phyloP scores from a whole-genome alignment of 2,888 invertebrate genomes.

The Clivina fossor region DNA sequence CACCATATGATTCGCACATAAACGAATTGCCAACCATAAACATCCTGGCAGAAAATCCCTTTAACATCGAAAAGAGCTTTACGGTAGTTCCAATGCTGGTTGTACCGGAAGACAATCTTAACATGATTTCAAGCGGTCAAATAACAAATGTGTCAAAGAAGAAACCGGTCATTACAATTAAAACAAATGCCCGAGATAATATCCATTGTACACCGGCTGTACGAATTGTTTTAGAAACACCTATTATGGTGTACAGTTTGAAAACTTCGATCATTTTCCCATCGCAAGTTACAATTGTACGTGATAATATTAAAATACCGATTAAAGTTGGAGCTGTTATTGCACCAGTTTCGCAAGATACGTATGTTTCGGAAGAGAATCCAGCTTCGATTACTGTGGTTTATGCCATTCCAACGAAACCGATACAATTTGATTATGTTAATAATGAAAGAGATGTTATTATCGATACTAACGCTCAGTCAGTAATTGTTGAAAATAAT shows the following conservation, averaged over 20 bases:
- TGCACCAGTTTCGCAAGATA: constrained; percentile 49
- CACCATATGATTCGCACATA: constrained; percentile 36
- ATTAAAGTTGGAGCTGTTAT: constrained; percentile 53
- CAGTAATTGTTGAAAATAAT: constrained; percentile 50
- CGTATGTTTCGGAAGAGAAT: constrained; percentile 46
- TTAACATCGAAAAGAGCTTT: constrained; percentile 47
- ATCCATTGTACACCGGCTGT: constrained; percentile 53
- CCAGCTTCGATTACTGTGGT: constrained; percentile 51
- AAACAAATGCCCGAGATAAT: constrained; percentile 45
- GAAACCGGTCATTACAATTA: constrained; percentile 50
- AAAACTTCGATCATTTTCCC: constrained; percentile 53
- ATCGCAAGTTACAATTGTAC: constrained; percentile 49
- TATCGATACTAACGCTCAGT: constrained; percentile 44
- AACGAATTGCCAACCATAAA: constrained; percentile 45
- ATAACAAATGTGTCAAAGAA: constrained; percentile 50
- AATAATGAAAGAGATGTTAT: constrained; percentile 43
- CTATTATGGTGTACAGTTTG: constrained; percentile 50
- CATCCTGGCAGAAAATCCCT: constrained; percentile 48
- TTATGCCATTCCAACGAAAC: constrained; percentile 53
- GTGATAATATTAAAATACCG: constrained; percentile 50
- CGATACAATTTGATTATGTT: constrained; percentile 44
- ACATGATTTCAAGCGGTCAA: constrained; percentile 48
- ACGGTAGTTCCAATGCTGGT: constrained; percentile 50
- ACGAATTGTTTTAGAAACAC: constrained; percentile 50
- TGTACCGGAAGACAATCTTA: constrained; percentile 48